A percentile compares a stretch with the other conserved stretches of the same genome.
Evolutionary conservation across 2,797 vertebrate genomes (phyloP).

Genomic region (Tamandua tetradactyla): DNA sequence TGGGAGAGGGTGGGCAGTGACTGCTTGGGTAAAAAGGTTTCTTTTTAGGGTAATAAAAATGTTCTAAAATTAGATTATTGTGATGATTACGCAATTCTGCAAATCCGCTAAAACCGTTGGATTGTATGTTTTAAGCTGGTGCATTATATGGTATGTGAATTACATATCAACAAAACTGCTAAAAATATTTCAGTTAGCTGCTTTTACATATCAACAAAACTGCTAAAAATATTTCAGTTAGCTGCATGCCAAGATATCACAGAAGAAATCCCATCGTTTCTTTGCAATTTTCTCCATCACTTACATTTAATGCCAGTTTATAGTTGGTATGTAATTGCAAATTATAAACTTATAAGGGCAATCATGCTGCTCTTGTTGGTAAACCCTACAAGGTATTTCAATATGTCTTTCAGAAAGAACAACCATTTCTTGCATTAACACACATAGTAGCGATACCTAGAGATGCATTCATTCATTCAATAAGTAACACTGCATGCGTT

Average conservation of each 20-base stretch:
- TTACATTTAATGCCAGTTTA: neutral
- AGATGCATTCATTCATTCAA: neutral
- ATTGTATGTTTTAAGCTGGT: neutral
- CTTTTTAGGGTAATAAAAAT: neutral
- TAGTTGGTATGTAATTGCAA: neutral
- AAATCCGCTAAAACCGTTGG: neutral
- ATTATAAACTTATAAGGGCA: neutral
- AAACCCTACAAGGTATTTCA: slow-evolving; percentile 16
- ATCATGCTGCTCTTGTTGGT: neutral
- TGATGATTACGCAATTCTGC: neutral
- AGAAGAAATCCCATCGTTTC: neutral
- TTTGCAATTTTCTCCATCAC: neutral
- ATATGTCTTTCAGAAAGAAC: neutral
- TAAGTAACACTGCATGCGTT: neutral
- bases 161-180: neutral
- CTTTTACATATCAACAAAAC: too few relatives aligned
- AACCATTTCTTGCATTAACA: neutral
- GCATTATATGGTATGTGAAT: neutral
- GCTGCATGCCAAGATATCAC: neutral
- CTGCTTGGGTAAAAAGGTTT: neutral
- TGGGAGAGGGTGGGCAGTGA: neutral
- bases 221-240: neutral
- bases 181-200: neutral
- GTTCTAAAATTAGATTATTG: neutral
- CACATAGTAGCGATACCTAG: neutral